Conservation (phyloP, 2,888 invertebrate genomes). For the Eilema griseolum region DNA sequence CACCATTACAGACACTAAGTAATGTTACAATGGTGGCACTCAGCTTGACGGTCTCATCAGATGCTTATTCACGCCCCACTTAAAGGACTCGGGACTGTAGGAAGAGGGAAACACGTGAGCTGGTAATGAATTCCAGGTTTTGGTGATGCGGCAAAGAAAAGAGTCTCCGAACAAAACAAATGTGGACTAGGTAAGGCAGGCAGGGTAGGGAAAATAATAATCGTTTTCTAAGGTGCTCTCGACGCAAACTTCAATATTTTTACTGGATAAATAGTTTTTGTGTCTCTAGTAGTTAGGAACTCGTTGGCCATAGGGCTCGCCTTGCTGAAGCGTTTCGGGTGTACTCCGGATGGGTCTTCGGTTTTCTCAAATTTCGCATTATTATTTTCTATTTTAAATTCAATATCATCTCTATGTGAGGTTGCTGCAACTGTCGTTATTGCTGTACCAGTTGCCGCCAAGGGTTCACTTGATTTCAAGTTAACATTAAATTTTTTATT, state of each 20-base stretch:
- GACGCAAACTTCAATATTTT: background rate
- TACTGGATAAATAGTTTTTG: background rate
- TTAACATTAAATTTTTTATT: background rate
- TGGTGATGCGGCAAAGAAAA: no score
- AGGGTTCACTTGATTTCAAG: background rate
- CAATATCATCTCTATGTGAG: background rate
- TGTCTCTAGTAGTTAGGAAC: background rate
- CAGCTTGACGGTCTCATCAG: no score
- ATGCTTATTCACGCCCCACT: no score
- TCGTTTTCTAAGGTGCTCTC: background rate
- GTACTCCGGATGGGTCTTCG: background rate
- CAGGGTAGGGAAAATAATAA: background rate
- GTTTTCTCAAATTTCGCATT: background rate
- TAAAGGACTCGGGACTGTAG: no score
- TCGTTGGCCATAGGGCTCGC: background rate
- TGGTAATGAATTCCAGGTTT: no score
- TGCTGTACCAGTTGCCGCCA: background rate
- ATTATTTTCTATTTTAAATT: background rate
- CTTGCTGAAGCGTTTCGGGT: background rate
- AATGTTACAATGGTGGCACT: no score
- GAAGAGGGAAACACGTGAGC: no score
- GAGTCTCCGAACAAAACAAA: no score
- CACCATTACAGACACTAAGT: no score
- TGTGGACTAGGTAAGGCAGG: no score
- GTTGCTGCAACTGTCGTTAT: background rate